phyloP scores from a whole-genome alignment of 2,113 vertebrate genomes.

The Alouatta palliata region DNA sequence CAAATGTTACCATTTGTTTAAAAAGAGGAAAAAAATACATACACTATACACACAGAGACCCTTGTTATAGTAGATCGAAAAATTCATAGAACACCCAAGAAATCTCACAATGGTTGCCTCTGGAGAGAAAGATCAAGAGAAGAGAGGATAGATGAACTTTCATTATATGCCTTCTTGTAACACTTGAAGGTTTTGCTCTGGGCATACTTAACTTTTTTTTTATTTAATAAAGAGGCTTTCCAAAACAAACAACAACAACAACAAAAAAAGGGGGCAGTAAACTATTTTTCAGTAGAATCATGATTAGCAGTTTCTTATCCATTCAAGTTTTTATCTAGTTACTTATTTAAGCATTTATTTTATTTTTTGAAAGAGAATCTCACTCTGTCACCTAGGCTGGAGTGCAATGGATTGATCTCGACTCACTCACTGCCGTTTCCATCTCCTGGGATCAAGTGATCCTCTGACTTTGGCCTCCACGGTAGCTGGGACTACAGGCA shows the following conservation, averaged over 20 bases:
- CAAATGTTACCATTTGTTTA: not conserved
- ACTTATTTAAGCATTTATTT: too few relatives aligned
- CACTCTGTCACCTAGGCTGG: too few relatives aligned
- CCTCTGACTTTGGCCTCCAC: too few relatives aligned
- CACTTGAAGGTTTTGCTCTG: not conserved
- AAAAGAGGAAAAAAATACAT: not conserved
- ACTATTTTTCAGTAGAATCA: not conserved
- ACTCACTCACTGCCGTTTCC: too few relatives aligned
- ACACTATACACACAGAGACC: not conserved
- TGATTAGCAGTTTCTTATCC: not conserved
- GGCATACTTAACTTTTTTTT: constrained; percentile 12
- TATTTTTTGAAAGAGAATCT: too few relatives aligned
- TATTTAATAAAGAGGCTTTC: not conserved
- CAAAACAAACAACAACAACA: not conserved
- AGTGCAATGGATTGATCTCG: too few relatives aligned
- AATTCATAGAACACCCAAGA: not conserved
- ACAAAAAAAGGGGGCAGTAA: not conserved
- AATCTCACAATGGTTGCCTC: not conserved
- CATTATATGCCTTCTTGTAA: not conserved
- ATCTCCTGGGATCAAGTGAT: too few relatives aligned
- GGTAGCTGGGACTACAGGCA: too few relatives aligned
- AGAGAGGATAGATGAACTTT: not conserved
- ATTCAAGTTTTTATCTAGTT: not conserved
- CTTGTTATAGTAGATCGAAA: not conserved
- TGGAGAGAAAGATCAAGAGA: not conserved